These are phyloP conservation scores for Pitta sordida DNA, from an alignment of 2,113 vertebrate genomes.

Conservation along the genomic window DNA sequence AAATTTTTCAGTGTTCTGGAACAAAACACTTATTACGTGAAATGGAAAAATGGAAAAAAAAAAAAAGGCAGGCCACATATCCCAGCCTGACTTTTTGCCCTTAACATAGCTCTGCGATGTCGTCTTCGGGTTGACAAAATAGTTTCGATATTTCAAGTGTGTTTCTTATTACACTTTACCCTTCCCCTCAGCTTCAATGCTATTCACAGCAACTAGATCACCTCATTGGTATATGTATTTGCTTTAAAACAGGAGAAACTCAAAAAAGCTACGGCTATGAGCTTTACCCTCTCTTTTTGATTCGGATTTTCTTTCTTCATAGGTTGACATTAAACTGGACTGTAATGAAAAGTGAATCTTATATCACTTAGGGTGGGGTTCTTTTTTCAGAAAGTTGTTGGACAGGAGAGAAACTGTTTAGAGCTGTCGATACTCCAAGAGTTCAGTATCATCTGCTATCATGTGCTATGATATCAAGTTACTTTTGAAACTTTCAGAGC, in stretches of 20 bases:
- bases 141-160: conserved; percentile 16
- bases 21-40: neutral
- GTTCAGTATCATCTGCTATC: neutral
- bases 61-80: neutral
- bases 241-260: neutral
- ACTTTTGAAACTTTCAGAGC: neutral
- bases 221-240: neutral
- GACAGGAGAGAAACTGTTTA: neutral
- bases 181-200: neutral
- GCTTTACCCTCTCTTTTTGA: neutral
- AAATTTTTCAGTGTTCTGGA: neutral
- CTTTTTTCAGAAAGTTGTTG: neutral
- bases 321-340: neutral
- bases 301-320: neutral
- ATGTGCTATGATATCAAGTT: neutral
- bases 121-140: neutral
- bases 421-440: neutral
- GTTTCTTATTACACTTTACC: neutral
- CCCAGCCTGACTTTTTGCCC: neutral
- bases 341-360: neutral
- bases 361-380: neutral
- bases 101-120: conserved; percentile 3
- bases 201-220: neutral
- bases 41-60: neutral
- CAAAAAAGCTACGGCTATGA: fast-evolving